Evolutionary conservation across 1,140 invertebrate species (phyloP).

Genomic region (Grapholita molesta): DNA sequence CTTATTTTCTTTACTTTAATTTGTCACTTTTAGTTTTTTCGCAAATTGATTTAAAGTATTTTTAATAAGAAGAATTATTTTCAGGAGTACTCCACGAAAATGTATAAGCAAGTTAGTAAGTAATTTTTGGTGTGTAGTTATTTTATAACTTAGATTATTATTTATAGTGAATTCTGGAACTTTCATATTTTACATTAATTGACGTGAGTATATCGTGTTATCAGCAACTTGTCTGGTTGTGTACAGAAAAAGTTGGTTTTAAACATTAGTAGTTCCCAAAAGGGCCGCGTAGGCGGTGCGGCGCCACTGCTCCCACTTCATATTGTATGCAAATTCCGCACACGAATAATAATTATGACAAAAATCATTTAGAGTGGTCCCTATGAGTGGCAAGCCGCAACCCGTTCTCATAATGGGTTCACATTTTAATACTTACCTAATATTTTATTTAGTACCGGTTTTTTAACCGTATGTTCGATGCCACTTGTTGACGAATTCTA

Average conservation of each 20-base stretch:
- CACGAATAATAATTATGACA: constrained; percentile 57
- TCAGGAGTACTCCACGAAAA: too few species aligned
- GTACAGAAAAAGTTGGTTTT: not conserved
- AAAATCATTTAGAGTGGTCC: constrained; percentile 55
- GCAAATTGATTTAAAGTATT: too few species aligned
- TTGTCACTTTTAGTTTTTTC: too few species aligned
- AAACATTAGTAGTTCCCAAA: constrained; percentile 23
- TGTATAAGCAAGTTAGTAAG: too few species aligned
- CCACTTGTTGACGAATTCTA: not conserved
- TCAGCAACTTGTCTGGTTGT: too few species aligned
- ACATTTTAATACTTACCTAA: constrained; percentile 10
- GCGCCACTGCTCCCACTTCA: constrained; percentile 53
- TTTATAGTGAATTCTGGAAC: too few species aligned
- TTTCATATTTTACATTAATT: too few species aligned
- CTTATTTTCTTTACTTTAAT: too few species aligned
- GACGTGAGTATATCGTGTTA: too few species aligned
- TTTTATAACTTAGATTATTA: too few species aligned
- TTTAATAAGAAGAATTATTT: too few species aligned
- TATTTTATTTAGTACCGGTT: constrained; percentile 20
- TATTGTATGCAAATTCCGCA: constrained; percentile 70
- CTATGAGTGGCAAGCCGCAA: constrained; percentile 36
- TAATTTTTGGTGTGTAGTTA: too few species aligned
- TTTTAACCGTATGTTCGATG: not conserved
- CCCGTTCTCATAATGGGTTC: constrained; percentile 31
- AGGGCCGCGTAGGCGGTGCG: constrained; percentile 47